phyloP scores from a whole-genome alignment of 2,113 vertebrate species.

The Xenotilapia flavipinnis region DNA sequence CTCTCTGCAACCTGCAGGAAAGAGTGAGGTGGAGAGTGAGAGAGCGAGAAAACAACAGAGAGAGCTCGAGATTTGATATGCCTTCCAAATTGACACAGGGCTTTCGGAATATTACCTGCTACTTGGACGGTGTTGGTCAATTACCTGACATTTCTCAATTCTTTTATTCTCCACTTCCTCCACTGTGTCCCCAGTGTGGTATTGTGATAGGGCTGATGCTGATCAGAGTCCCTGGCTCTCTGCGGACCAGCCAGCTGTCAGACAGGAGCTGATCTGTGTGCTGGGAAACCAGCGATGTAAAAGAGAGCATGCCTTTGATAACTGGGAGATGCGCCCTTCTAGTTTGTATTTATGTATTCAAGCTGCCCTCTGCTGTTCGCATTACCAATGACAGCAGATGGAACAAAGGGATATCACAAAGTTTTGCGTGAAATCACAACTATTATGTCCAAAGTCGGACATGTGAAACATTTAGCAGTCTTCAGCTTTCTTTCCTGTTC shows the following conservation, averaged over 20 bases:
- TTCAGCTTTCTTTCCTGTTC: not conserved
- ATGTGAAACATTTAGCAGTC: not conserved
- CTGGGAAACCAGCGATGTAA: constrained; percentile 35
- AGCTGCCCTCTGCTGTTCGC: constrained; percentile 78
- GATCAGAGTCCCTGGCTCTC: constrained; percentile 45
- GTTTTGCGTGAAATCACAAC: constrained; percentile 1
- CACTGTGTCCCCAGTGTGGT: constrained; percentile 24
- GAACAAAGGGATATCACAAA: constrained; percentile 37
- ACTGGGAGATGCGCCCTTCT: constrained; percentile 39
- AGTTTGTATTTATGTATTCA: constrained; percentile 73
- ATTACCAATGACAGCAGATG: constrained; percentile 64
- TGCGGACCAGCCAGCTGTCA: constrained; percentile 45
- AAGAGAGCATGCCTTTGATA: constrained; percentile 42
- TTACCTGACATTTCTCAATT: constrained; percentile 57
- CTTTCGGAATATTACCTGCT: constrained; percentile 46
- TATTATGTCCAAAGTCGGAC: not conserved
- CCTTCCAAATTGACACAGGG: constrained; percentile 30
- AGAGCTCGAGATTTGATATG: constrained; percentile 28
- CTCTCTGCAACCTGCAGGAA: constrained; percentile 24
- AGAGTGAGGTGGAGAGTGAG: not conserved
- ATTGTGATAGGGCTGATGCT: constrained; percentile 46
- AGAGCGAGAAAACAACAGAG: not conserved
- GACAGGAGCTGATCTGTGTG: constrained; percentile 27
- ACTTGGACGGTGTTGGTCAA: constrained; percentile 42
- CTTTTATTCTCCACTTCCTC: constrained; percentile 28